phyloP scores from a whole-genome alignment of 2,113 vertebrate species.

The Phyllostomus hastatus region DNA sequence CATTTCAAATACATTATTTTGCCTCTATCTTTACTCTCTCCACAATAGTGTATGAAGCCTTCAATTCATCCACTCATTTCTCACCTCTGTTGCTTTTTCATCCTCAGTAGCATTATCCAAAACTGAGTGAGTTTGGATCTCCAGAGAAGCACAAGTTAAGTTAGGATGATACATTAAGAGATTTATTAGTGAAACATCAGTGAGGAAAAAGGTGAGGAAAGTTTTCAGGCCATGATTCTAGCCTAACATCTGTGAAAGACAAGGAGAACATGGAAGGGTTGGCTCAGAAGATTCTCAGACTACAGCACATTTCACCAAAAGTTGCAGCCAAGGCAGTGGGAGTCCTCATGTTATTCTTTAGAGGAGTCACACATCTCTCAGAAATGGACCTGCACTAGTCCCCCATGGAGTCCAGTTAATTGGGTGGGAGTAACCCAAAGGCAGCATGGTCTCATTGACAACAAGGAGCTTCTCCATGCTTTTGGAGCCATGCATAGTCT shows the following conservation, averaged over 20 bases:
- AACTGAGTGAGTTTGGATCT: neutral
- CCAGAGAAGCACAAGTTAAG: neutral
- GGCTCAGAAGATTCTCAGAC: neutral
- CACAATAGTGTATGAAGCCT: neutral
- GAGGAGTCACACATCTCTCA: neutral
- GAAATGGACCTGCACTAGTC: neutral
- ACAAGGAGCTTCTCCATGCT: neutral
- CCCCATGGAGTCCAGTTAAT: no score
- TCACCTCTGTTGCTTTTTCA: neutral
- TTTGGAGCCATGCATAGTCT: neutral
- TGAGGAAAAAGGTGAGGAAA: neutral
- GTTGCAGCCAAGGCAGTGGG: neutral
- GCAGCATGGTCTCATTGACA: neutral
- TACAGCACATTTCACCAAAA: neutral
- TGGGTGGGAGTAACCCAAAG: neutral
- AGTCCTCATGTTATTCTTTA: neutral
- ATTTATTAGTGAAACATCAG: neutral
- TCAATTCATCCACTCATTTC: neutral
- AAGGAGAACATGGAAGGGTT: neutral
- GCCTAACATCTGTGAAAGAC: neutral
- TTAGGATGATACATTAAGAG: neutral
- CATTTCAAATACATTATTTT: neutral
- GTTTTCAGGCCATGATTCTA: neutral
- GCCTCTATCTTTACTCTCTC: neutral
- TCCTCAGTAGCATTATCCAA: neutral